phyloP scores from a whole-genome alignment of 2,113 vertebrate genomes.

The Theristicus caerulescens region DNA sequence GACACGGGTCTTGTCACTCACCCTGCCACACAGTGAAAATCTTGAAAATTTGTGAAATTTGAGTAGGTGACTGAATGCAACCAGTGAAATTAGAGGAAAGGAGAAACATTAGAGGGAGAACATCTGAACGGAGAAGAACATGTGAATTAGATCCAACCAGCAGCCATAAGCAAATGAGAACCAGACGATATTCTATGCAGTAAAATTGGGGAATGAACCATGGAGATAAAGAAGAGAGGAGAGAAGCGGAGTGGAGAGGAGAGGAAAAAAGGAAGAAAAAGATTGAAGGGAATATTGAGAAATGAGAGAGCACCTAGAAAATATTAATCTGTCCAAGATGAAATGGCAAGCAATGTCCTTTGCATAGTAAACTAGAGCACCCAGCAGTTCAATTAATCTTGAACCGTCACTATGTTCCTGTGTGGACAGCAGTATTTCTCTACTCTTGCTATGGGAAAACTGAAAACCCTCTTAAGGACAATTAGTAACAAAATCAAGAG shows the following conservation, averaged over 20 bases:
- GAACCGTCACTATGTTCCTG: background rate
- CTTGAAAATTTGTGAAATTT: background rate
- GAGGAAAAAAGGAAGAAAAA: background rate
- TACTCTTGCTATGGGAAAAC: fast-evolving
- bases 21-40: background rate
- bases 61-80: background rate
- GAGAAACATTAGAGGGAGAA: background rate
- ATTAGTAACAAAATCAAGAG: background rate
- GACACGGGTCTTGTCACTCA: background rate
- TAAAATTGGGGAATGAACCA: background rate
- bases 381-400: background rate
- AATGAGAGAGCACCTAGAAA: background rate
- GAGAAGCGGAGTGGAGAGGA: background rate
- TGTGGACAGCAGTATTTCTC: background rate
- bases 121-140: background rate
- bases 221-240: background rate
- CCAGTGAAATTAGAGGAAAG: background rate
- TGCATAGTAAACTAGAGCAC: background rate
- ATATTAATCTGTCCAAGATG: background rate
- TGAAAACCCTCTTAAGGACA: background rate
- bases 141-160: background rate
- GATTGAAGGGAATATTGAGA: background rate
- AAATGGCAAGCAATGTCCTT: background rate
- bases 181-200: background rate
- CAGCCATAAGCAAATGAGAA: background rate